These are phyloP conservation scores for Tigriopus japonicus DNA, from an alignment of 1,140 invertebrate genomes.

Conservation along the genomic window DNA sequence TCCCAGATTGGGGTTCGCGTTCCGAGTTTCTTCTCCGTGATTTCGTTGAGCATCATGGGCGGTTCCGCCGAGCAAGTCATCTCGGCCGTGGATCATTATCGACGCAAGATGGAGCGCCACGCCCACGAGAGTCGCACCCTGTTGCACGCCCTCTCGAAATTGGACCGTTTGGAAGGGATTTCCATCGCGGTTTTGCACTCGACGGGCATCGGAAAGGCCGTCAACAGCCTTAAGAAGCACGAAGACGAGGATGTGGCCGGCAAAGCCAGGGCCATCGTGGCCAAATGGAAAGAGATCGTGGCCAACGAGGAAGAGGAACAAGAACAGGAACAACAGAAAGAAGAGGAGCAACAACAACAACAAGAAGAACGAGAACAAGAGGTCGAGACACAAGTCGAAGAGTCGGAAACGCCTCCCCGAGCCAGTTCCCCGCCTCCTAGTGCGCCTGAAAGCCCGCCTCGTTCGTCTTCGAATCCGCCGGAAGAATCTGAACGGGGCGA, in stretches of 20 bases:
- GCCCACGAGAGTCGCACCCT: not conserved
- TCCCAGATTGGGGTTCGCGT: no score
- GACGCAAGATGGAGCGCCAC: constrained; percentile 3
- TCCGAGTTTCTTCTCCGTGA: no score
- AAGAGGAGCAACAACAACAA: no score
- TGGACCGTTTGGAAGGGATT: not conserved
- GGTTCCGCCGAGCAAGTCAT: not conserved
- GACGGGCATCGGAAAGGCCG: constrained; percentile 25
- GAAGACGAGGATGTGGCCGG: constrained; percentile 22
- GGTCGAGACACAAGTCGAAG: no score
- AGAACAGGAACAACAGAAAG: not conserved
- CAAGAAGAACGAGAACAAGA: no score
- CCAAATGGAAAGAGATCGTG: constrained; percentile 24
- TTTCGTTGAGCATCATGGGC: no score
- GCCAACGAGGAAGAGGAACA: constrained; percentile 10
- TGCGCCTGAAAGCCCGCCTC: no score
- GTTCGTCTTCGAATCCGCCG: no score
- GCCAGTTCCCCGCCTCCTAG: no score
- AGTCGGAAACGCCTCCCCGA: no score
- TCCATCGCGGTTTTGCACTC: constrained; percentile 19
- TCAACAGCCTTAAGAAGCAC: constrained; percentile 23
- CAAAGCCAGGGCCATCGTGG: constrained; percentile 21
- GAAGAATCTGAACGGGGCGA: no score
- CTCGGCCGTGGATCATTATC: not conserved
- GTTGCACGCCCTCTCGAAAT: not conserved